A percentile compares a stretch with the other conserved stretches of the same genome.
These are phyloP conservation scores for Drosophila nigricruria DNA, from an alignment of 2,888 invertebrate genomes.

Conservation along the genomic window DNA sequence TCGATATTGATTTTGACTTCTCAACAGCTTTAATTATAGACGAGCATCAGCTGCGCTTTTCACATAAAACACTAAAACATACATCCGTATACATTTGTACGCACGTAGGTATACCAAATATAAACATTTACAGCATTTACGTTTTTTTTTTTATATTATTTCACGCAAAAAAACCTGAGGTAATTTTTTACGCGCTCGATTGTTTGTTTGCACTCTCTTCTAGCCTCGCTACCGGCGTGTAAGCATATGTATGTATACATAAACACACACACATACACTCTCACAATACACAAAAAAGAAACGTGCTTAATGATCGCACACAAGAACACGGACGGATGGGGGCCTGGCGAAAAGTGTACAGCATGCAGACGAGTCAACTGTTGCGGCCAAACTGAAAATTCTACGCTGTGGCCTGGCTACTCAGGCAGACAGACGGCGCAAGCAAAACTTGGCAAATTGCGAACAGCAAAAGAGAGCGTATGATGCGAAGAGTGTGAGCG, in stretches of 20 bases:
- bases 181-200: conserved; percentile 43
- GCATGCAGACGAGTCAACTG: conserved; percentile 80
- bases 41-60: conserved; percentile 53
- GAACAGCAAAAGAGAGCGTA: conserved; percentile 29
- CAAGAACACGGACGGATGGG: conserved; percentile 42
- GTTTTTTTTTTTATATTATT: conserved; percentile 22
- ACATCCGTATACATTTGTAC: conserved; percentile 4
- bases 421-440: conserved; percentile 32
- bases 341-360: conserved; percentile 41
- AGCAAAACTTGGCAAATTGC: conserved; percentile 58
- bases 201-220: conserved; percentile 46
- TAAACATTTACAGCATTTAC: conserved; percentile 41
- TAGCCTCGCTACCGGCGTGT: conserved; percentile 38
- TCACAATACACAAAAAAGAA: conserved; percentile 36
- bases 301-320: conserved; percentile 69
- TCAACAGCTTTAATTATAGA: conserved; percentile 43
- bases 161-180: conserved; percentile 25
- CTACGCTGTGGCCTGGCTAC: conserved; percentile 52
- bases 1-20: conserved; percentile 66
- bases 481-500: conserved; percentile 26
- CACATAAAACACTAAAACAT: conserved; percentile 19
- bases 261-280: conserved; percentile 26
- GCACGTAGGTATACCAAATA: conserved; percentile 13
- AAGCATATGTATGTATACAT: conserved; percentile 30
- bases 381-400: conserved; percentile 75